Percentiles rank a stretch among this genome's conserved stretches.
phyloP scores from a whole-genome alignment of 1,140 invertebrate species.

The Phortica variegata region DNA sequence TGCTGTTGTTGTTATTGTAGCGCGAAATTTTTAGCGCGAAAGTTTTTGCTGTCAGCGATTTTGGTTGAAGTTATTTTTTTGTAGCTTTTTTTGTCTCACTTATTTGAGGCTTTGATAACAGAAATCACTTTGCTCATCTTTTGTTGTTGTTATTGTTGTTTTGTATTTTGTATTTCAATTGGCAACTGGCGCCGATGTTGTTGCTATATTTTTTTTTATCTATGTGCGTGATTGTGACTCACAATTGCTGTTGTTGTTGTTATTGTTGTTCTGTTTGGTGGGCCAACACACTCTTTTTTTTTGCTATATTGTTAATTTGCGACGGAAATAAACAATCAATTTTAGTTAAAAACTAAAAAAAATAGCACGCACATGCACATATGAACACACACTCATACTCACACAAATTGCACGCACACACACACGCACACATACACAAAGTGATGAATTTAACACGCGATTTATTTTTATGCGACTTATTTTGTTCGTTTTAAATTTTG shows the following conservation, averaged over 20 bases:
- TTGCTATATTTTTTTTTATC: slow-evolving; percentile 13
- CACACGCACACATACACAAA: slow-evolving; percentile 15
- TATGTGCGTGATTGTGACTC: slow-evolving; percentile 5
- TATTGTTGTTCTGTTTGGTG: slow-evolving; percentile 15
- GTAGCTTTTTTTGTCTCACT: slow-evolving; percentile 6
- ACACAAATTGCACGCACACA: slow-evolving; percentile 1
- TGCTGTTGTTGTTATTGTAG: slow-evolving; percentile 17
- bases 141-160: too few species aligned
- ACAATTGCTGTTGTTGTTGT: slow-evolving; percentile 7
- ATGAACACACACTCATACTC: slow-evolving; percentile 13
- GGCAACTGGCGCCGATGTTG: slow-evolving; percentile 40
- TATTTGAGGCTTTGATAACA: slow-evolving; percentile 36
- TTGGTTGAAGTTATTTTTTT: slow-evolving; percentile 9
- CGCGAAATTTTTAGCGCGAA: slow-evolving; percentile 19
- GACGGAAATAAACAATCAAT: slow-evolving; percentile 55
- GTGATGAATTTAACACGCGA: slow-evolving; percentile 2
- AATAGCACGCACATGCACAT: slow-evolving; percentile 37
- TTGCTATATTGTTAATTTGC: slow-evolving; percentile 10
- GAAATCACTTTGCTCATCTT: slow-evolving; percentile 49
- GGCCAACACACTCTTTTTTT: slow-evolving; percentile 9
- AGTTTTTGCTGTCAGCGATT: slow-evolving; percentile 16
- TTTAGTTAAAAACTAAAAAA: slow-evolving; percentile 50
- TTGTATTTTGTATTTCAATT: too few species aligned
- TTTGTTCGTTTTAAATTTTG: not conserved
- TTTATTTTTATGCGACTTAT: slow-evolving; percentile 11